phyloP scores from a whole-genome alignment of 2,888 invertebrate genomes.

The Drosophila rubida region DNA sequence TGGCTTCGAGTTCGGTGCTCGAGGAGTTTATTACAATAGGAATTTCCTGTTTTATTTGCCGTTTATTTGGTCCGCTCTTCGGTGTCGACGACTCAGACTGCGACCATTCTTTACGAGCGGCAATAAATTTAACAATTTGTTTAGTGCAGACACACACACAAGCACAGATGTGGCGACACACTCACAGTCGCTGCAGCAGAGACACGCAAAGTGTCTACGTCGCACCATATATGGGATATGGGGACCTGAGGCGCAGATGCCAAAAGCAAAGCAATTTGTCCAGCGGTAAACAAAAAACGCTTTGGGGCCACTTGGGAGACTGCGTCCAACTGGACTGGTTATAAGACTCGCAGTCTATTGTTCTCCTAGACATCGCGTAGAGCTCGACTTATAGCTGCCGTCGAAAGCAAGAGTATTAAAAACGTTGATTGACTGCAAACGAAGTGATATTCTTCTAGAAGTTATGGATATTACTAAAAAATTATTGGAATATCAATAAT shows the following conservation, averaged over 20 bases:
- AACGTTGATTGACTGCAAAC: background rate
- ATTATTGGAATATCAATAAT: too few relatives aligned
- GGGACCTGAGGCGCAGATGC: conserved; percentile 68
- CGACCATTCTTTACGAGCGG: conserved; percentile 81
- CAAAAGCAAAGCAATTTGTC: conserved; percentile 79
- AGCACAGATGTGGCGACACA: conserved; percentile 18
- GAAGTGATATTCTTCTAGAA: background rate
- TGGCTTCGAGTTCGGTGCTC: background rate
- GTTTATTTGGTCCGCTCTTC: conserved; percentile 39
- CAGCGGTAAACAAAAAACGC: conserved; percentile 72
- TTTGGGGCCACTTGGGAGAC: conserved; percentile 43
- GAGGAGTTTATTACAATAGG: conserved; percentile 63
- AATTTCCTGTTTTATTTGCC: conserved; percentile 52
- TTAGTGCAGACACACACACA: conserved; percentile 68
- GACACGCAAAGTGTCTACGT: conserved; percentile 76
- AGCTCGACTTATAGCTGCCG: conserved; percentile 4
- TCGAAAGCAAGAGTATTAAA: conserved; percentile 45
- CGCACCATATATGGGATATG: conserved; percentile 69
- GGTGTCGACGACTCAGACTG: conserved; percentile 54
- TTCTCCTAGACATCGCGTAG: conserved; percentile 19
- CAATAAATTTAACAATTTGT: conserved; percentile 84
- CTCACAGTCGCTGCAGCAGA: conserved; percentile 14
- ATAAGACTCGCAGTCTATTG: conserved; percentile 41
- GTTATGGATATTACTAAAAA: background rate
- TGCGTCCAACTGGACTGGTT: conserved; percentile 38